phyloP scores from a whole-genome alignment of 1,140 invertebrate species.

The Hesperophylax magnus region DNA sequence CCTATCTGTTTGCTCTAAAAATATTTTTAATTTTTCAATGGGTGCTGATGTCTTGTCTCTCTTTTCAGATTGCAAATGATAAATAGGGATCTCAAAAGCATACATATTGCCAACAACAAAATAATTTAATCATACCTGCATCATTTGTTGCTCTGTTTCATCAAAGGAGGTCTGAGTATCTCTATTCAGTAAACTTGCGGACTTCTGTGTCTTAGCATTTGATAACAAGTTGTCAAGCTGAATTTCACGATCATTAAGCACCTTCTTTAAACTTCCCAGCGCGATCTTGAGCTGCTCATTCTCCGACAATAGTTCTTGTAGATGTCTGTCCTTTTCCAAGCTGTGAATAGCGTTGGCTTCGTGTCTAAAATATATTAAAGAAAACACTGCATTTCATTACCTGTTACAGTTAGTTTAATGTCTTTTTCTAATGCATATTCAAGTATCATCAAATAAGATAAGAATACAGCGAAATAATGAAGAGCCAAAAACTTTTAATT shows the following conservation, averaged over 20 bases:
- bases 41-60: too few relatives aligned
- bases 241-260: conserved; percentile 65
- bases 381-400: background rate
- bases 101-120: background rate
- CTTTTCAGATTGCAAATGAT: too few relatives aligned
- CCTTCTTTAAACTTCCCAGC: conserved; percentile 61
- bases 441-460: too few relatives aligned
- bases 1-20: too few relatives aligned
- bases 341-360: conserved; percentile 36
- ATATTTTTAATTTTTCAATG: too few relatives aligned
- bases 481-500: too few relatives aligned
- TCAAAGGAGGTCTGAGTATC: conserved; percentile 64
- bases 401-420: too few relatives aligned
- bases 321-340: conserved; percentile 53
- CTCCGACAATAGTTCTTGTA: conserved; percentile 60
- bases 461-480: too few relatives aligned
- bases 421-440: too few relatives aligned
- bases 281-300: conserved; percentile 64
- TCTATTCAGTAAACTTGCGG: conserved; percentile 62
- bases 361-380: conserved; percentile 36
- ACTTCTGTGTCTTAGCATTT: conserved; percentile 61
- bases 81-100: too few relatives aligned
- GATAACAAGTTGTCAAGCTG: conserved; percentile 57
- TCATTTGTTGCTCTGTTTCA: conserved; percentile 53
- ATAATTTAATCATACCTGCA: background rate